Conservation (phyloP, 2,888 invertebrate species). For the Drosophila mimica region DNA sequence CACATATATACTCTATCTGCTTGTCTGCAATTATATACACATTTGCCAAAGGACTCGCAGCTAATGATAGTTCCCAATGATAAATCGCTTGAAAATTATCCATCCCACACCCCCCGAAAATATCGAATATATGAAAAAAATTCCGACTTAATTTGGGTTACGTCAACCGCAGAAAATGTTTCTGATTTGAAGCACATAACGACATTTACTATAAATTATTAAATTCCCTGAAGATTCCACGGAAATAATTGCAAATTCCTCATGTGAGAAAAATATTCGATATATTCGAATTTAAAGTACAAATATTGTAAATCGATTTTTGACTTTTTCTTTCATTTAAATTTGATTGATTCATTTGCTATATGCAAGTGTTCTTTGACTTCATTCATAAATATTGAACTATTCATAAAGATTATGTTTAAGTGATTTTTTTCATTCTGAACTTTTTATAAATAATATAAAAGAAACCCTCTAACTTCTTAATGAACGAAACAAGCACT, state of each 20-base stretch:
- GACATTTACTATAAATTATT: constrained; percentile 3
- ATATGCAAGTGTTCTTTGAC: not conserved
- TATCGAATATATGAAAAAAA: constrained; percentile 3
- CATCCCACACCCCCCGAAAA: constrained; percentile 7
- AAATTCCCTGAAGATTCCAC: not conserved
- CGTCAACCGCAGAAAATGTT: constrained; percentile 17
- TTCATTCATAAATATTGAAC: not conserved
- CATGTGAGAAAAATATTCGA: not conserved
- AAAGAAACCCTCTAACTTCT: not conserved
- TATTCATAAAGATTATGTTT: too few species aligned
- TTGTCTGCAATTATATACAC: constrained; percentile 78
- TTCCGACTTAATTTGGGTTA: constrained; percentile 26
- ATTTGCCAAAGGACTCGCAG: constrained; percentile 68
- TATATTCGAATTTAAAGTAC: not conserved
- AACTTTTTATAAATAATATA: not conserved
- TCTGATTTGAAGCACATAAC: not conserved
- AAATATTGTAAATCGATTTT: not conserved
- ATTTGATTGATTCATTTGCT: not conserved
- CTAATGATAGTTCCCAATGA: constrained; percentile 64
- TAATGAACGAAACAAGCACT: not conserved
- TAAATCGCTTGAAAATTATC: constrained; percentile 66
- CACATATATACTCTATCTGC: constrained; percentile 5
- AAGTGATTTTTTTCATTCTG: too few species aligned
- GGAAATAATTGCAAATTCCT: not conserved
- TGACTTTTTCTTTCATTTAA: not conserved